Conservation (phyloP, 2,888 invertebrate species). For the Corythucha ciliata region DNA sequence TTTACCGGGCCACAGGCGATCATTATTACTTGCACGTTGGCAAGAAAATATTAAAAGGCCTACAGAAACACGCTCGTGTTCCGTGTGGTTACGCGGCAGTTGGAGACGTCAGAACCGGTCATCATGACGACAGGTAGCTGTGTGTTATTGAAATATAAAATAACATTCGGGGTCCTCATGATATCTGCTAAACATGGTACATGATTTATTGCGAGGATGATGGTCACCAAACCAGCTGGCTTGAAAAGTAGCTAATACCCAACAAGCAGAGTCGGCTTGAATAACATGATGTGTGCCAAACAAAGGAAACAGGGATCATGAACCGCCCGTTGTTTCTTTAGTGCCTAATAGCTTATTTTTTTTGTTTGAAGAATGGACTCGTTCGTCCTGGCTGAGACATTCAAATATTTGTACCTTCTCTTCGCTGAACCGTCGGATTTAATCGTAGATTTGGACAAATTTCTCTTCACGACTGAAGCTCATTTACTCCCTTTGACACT, state of each 20-base stretch:
- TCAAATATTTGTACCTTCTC: conserved; percentile 90
- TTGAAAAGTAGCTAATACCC: too few relatives aligned
- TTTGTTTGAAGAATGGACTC: conserved; percentile 76
- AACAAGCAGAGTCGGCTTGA: too few relatives aligned
- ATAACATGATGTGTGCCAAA: too few relatives aligned
- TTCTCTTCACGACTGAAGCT: conserved; percentile 87
- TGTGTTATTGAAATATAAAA: too few relatives aligned
- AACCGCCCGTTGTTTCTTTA: too few relatives aligned
- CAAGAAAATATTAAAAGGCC: conserved; percentile 72
- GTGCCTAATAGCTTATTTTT: too few relatives aligned
- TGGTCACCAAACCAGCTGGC: too few relatives aligned
- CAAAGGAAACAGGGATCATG: too few relatives aligned
- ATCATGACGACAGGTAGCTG: conserved; percentile 39
- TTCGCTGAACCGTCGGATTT: conserved; percentile 83
- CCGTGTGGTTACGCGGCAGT: conserved; percentile 95
- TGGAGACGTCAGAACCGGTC: conserved; percentile 82
- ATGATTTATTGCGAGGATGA: too few relatives aligned
- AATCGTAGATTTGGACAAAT: conserved; percentile 71
- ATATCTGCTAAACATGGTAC: too few relatives aligned
- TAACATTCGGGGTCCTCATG: too few relatives aligned
- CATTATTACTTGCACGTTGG: conserved; percentile 92
- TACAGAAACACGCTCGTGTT: conserved; percentile 86
- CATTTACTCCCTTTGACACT: conserved; percentile 85
- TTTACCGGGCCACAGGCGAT: conserved; percentile 91
- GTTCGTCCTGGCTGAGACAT: conserved; percentile 93